These are phyloP conservation scores for Agrochola lota DNA, from an alignment of 2,888 invertebrate species.

Conservation along the genomic window DNA sequence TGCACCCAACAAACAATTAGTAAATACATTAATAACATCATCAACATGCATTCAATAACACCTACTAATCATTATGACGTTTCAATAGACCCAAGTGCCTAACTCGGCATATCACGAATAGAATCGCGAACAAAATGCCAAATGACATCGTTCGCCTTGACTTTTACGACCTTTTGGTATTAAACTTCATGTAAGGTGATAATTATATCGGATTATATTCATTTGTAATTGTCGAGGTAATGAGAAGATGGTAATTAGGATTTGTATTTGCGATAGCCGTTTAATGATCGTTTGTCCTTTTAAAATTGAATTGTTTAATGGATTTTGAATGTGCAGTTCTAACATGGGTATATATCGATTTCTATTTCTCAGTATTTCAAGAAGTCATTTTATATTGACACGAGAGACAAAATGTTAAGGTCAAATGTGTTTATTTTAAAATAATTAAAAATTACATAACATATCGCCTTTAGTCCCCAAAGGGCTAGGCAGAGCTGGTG, in stretches of 20 bases:
- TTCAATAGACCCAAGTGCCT: slow-evolving; percentile 44
- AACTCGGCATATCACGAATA: slow-evolving; percentile 52
- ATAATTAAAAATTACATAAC: not conserved
- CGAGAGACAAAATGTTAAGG: not conserved
- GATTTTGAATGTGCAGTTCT: slow-evolving; percentile 8
- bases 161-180: slow-evolving; percentile 50
- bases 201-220: slow-evolving; percentile 41
- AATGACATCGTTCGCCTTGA: slow-evolving; percentile 56
- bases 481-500: not conserved
- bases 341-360: too few relatives aligned
- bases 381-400: not conserved
- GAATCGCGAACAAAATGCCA: slow-evolving; percentile 42
- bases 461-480: not conserved
- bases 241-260: slow-evolving; percentile 35
- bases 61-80: slow-evolving; percentile 55
- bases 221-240: slow-evolving; percentile 38
- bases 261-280: slow-evolving; percentile 7
- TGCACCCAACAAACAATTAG: slow-evolving; percentile 28
- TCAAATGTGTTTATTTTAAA: not conserved
- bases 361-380: not conserved
- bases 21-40: slow-evolving; percentile 36
- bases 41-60: slow-evolving; percentile 36
- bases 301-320: not conserved
- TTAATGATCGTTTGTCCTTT: slow-evolving; percentile 36
- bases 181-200: slow-evolving; percentile 33